A percentile compares a stretch with the other conserved stretches of the same genome.
Evolutionary conservation across 1,140 invertebrate species (phyloP).

Genomic region (Neodiprion lecontei): DNA sequence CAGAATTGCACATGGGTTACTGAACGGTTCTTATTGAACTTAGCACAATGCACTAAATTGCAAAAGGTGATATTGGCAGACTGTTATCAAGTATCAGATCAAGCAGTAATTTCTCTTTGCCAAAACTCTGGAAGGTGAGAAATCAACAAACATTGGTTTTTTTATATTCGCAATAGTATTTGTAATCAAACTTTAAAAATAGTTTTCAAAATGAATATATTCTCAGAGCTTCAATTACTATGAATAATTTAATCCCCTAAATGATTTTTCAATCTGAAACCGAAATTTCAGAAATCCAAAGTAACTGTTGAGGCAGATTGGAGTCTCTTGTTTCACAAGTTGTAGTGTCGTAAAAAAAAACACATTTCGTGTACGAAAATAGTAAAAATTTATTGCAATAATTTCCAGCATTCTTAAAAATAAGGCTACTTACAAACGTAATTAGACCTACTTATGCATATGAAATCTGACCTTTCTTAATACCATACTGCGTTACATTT

Average conservation of each 20-base stretch:
- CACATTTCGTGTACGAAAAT: not conserved
- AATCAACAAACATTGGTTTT: conserved; percentile 23
- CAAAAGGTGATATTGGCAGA: conserved; percentile 10
- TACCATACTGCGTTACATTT: not conserved
- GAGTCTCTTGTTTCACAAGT: too few species aligned
- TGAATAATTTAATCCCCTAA: not conserved
- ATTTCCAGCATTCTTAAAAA: conserved; percentile 5
- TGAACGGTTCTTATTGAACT: conserved; percentile 19
- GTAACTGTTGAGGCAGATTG: too few species aligned
- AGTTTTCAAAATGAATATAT: conserved; percentile 2
- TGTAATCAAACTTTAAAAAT: not conserved
- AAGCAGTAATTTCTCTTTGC: not conserved
- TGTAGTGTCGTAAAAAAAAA: not conserved
- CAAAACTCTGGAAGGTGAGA: not conserved
- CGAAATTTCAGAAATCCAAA: too few species aligned
- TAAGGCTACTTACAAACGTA: conserved; percentile 2
- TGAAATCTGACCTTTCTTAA: not conserved
- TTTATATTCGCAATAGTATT: conserved; percentile 25
- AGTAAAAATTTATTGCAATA: conserved; percentile 8
- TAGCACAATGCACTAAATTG: conserved; percentile 29
- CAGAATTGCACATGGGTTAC: conserved; percentile 23
- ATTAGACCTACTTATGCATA: not conserved
- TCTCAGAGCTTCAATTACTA: not conserved
- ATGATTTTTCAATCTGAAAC: not conserved
- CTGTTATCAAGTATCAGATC: conserved; percentile 4